Conservation (phyloP, 2,888 invertebrate genomes). For the Agrochola lychnidis region DNA sequence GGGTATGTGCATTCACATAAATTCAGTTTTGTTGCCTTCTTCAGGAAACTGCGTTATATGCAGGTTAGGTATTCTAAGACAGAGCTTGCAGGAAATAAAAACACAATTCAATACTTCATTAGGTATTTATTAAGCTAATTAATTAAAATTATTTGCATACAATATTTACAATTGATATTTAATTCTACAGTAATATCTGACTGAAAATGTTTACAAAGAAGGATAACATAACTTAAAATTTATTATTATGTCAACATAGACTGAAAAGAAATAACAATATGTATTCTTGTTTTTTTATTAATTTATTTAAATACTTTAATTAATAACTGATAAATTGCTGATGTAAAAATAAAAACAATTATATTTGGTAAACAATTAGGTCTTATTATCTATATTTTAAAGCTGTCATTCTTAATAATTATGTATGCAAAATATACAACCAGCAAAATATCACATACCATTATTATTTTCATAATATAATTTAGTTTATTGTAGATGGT, state of each 20-base stretch:
- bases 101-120: conserved; percentile 47
- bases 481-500: conserved; percentile 58
- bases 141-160: conserved; percentile 75
- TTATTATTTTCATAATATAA: conserved; percentile 56
- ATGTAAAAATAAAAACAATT: conserved; percentile 44
- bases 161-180: conserved; percentile 69
- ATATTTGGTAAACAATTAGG: conserved; percentile 59
- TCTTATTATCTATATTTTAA: conserved; percentile 81
- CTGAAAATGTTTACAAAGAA: conserved; percentile 16
- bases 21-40: neutral
- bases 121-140: conserved; percentile 81
- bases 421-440: conserved; percentile 83
- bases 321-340: conserved; percentile 27
- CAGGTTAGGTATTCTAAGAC: neutral
- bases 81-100: conserved; percentile 6
- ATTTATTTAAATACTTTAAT: neutral
- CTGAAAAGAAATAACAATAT: conserved; percentile 15
- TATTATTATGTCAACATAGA: conserved; percentile 19
- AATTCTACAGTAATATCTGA: conserved; percentile 40
- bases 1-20: neutral
- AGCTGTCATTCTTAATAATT: conserved; percentile 79
- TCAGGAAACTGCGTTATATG: neutral
- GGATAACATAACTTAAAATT: neutral
- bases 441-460: conserved; percentile 85
- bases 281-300: conserved; percentile 6